phyloP scores from a whole-genome alignment of 2,888 invertebrate species.

The Hyppa rectilinea region DNA sequence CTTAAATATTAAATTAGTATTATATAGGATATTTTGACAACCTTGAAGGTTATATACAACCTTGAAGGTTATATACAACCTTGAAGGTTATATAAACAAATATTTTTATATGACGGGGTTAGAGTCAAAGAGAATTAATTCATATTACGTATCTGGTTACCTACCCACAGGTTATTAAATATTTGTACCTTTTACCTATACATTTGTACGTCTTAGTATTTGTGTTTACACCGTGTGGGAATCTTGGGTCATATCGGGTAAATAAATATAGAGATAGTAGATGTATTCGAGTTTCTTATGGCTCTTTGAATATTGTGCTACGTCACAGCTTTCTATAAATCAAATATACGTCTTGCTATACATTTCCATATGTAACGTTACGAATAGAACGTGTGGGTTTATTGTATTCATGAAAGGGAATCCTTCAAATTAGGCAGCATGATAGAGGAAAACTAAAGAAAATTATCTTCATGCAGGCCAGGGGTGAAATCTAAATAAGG shows the following conservation, averaged over 20 bases:
- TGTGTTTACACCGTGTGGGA: not conserved
- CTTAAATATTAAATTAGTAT: constrained; percentile 41
- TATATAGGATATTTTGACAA: constrained; percentile 22
- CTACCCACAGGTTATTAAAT: constrained; percentile 19
- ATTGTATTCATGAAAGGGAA: constrained; percentile 21
- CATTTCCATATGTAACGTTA: constrained; percentile 7
- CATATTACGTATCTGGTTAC: constrained; percentile 29
- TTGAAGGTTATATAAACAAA: constrained; percentile 16
- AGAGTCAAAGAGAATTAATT: constrained; percentile 31
- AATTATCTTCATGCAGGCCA: not conserved
- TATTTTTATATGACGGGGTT: constrained; percentile 6
- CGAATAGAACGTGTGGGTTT: not conserved
- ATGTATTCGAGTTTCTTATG: constrained; percentile 20
- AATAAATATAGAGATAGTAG: not conserved
- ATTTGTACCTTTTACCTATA: not conserved
- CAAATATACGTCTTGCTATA: constrained; percentile 20
- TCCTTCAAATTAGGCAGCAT: constrained; percentile 15
- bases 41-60: constrained; percentile 14
- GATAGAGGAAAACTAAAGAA: constrained; percentile 12
- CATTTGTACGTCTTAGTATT: not conserved
- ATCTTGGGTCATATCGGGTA: constrained; percentile 16
- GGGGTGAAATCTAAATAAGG: not conserved
- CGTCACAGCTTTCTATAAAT: constrained; percentile 23
- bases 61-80: constrained; percentile 14
- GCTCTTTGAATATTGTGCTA: constrained; percentile 35